These are phyloP conservation scores for Drepanosiphum platanoidis DNA, from an alignment of 2,888 invertebrate genomes.

Conservation along the genomic window DNA sequence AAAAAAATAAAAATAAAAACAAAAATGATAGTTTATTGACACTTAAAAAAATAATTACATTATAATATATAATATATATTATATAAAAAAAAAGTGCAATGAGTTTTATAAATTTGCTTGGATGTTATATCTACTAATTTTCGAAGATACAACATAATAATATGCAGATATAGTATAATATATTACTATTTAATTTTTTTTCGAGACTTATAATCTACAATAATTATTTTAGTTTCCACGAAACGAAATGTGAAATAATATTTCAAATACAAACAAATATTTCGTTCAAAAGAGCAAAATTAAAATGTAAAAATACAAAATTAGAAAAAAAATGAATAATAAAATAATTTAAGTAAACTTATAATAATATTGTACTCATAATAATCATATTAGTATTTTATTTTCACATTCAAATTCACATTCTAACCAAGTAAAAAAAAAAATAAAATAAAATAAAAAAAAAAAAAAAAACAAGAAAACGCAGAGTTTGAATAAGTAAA, in stretches of 20 bases:
- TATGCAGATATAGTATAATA: neutral
- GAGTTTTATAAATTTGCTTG: neutral
- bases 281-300: slow-evolving; percentile 16
- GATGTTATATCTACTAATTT: neutral
- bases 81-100: slow-evolving; percentile 22
- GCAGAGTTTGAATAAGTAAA: neutral
- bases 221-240: neutral
- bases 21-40: slow-evolving; percentile 45
- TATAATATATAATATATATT: slow-evolving; percentile 14
- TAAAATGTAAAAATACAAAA: slow-evolving; percentile 45
- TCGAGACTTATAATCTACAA: neutral
- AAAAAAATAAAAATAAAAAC: neutral
- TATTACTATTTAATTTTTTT: neutral
- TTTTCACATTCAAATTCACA: slow-evolving; percentile 27
- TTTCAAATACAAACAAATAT: slow-evolving; percentile 8
- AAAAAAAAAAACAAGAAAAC: slow-evolving; percentile 2
- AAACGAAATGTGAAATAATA: slow-evolving; percentile 13
- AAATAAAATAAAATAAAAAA: slow-evolving; percentile 5
- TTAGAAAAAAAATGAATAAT: slow-evolving; percentile 35
- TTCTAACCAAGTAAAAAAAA: slow-evolving; percentile 10
- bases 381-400: slow-evolving; percentile 26
- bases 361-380: slow-evolving; percentile 46
- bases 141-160: neutral
- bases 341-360: slow-evolving; percentile 57
- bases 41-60: slow-evolving; percentile 24